These are phyloP conservation scores for Pseudonaja textilis DNA, from an alignment of 2,113 vertebrate species.

Conservation along the genomic window DNA sequence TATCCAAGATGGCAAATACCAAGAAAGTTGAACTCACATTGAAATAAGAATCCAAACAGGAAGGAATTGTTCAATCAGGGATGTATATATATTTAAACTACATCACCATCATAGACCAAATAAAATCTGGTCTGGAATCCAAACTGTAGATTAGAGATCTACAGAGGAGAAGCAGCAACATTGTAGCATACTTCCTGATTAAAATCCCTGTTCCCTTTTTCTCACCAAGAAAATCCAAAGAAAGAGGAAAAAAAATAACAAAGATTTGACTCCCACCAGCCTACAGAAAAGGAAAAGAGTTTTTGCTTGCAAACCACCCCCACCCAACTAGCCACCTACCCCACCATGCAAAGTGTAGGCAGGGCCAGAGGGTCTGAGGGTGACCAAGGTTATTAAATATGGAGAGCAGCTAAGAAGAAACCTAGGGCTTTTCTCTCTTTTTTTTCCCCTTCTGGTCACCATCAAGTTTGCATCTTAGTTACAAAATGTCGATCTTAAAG, in stretches of 20 bases:
- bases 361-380: slow-evolving; percentile 62
- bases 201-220: slow-evolving; percentile 4
- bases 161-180: neutral
- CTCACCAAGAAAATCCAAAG: slow-evolving; percentile 45
- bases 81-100: slow-evolving; percentile 45
- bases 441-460: slow-evolving; percentile 61
- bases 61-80: slow-evolving; percentile 54
- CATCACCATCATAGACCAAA: slow-evolving; percentile 20
- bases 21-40: slow-evolving; percentile 69
- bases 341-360: slow-evolving; percentile 56
- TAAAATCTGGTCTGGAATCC: neutral
- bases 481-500: slow-evolving; percentile 90
- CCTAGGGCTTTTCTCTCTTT: slow-evolving; percentile 46
- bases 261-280: slow-evolving; percentile 33
- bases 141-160: slow-evolving; percentile 46
- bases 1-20: slow-evolving; percentile 37
- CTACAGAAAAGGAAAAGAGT: slow-evolving; percentile 36
- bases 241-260: slow-evolving; percentile 28
- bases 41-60: slow-evolving; percentile 43
- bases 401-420: slow-evolving; percentile 51
- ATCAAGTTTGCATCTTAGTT: slow-evolving; percentile 81
- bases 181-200: slow-evolving; percentile 46
- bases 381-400: slow-evolving; percentile 60
- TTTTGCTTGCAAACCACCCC: slow-evolving; percentile 38
- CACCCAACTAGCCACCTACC: slow-evolving; percentile 40